phyloP scores from a whole-genome alignment of 35 echinoderm and acorn worm genomes.

The Apostichopus japonicus region DNA sequence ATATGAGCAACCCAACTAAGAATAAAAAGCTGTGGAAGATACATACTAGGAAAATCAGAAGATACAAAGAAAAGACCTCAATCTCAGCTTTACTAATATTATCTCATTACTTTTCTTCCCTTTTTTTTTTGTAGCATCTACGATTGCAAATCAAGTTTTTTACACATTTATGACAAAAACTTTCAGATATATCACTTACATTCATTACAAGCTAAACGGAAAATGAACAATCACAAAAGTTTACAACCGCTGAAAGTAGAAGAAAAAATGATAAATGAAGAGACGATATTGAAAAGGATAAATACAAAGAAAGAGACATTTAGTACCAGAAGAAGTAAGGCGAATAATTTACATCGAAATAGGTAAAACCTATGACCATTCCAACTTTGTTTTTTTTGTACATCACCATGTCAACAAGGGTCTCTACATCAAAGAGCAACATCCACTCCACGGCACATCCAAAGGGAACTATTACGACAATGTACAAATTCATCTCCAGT shows the following conservation, averaged over 20 bases:
- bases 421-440: background rate
- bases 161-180: no score
- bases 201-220: background rate
- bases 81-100: no score
- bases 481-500: no score
- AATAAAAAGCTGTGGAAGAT: no score
- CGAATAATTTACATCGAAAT: background rate
- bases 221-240: background rate
- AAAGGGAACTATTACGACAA: no score
- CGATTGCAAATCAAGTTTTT: no score
- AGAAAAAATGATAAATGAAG: background rate
- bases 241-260: background rate
- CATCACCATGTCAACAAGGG: background rate
- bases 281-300: background rate
- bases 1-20: no score
- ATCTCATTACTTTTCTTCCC: no score
- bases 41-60: no score
- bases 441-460: background rate
- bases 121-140: no score
- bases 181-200: background rate
- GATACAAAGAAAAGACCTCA: no score
- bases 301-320: background rate
- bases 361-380: background rate
- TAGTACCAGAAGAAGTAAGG: conserved; percentile 3
- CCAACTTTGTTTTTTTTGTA: background rate